These are phyloP conservation scores for Chironomus striatipennis DNA, from an alignment of 1,140 invertebrate species.

Conservation along the genomic window DNA sequence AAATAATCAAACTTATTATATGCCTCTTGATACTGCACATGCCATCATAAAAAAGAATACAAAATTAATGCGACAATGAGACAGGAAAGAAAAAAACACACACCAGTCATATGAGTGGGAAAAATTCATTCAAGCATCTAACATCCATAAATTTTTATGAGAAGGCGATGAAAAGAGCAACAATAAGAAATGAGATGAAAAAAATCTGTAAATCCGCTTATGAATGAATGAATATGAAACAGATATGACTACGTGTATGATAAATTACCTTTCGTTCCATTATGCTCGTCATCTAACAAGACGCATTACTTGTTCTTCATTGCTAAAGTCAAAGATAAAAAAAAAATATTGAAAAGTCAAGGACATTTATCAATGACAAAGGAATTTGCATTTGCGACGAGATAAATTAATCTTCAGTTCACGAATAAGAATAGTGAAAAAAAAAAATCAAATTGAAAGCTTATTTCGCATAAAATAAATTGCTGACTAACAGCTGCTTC, in stretches of 20 bases:
- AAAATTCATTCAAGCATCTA: not conserved
- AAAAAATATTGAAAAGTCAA: not conserved
- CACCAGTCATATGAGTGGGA: too few relatives aligned
- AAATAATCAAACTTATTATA: too few relatives aligned
- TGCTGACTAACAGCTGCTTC: too few relatives aligned
- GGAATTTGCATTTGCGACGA: too few relatives aligned
- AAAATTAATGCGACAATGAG: not conserved
- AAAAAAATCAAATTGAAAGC: too few relatives aligned
- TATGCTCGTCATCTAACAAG: not conserved
- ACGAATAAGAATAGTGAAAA: too few relatives aligned
- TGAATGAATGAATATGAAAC: slow-evolving; percentile 1
- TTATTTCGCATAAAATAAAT: too few relatives aligned
- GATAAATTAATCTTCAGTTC: too few relatives aligned
- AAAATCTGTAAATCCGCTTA: not conserved
- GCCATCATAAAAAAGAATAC: too few relatives aligned
- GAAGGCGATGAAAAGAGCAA: not conserved
- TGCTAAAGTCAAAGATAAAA: not conserved
- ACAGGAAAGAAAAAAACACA: too few relatives aligned
- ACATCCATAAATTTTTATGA: not conserved
- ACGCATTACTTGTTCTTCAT: not conserved
- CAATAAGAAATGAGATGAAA: not conserved
- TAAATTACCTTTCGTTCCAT: not conserved
- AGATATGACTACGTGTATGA: not conserved
- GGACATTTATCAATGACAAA: not conserved
- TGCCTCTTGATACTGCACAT: too few relatives aligned